Conservation (phyloP, 2,113 vertebrate genomes). For the Mesitornis unicolor region DNA sequence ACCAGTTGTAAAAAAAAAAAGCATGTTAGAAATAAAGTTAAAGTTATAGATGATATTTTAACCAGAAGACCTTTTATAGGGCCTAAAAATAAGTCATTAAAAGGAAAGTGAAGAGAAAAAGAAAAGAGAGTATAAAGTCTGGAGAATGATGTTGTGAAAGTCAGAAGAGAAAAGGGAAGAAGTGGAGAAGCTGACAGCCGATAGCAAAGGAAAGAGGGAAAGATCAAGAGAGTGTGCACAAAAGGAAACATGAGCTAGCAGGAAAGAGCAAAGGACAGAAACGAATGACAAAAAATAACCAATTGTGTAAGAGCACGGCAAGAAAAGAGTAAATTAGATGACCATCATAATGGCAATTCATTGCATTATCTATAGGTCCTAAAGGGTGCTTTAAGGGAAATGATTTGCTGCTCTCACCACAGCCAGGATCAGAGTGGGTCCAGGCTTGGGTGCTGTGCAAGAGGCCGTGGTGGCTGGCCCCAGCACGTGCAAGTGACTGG, state of each 20-base stretch:
- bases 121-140: not conserved
- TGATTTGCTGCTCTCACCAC: not conserved
- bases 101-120: not conserved
- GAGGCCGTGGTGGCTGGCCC: accelerated
- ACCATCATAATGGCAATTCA: not conserved
- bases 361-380: not conserved
- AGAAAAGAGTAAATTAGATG: not conserved
- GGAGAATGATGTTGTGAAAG: not conserved
- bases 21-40: not conserved
- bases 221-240: not conserved
- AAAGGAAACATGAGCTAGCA: not conserved
- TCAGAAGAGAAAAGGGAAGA: not conserved
- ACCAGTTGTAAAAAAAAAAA: not conserved
- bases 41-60: not conserved
- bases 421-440: accelerated
- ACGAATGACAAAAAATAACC: accelerated
- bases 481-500: accelerated
- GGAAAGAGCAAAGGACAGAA: not conserved
- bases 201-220: not conserved
- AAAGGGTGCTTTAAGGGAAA: not conserved
- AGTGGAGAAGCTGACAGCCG: not conserved
- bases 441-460: not conserved
- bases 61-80: not conserved
- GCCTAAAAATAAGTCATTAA: not conserved
- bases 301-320: not conserved